Evolutionary conservation across 37 sponge, comb jelly and placozoan genomes (phyloP), one percentile per base, ranked within the genome.

Genomic region (Geodia barretti): DNA sequence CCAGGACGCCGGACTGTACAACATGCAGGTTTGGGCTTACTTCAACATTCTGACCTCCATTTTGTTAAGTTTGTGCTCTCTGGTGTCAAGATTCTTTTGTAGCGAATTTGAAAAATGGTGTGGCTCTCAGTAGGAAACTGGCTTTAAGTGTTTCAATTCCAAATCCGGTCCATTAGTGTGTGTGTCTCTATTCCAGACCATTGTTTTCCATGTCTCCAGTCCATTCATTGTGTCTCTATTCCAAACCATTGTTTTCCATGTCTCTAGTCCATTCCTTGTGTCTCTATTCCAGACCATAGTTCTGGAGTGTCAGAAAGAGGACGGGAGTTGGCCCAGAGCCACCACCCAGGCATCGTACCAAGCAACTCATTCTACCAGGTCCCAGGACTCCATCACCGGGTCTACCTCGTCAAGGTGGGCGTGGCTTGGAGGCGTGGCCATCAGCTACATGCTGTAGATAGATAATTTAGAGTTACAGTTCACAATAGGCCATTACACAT

Each of bases 1-100:
- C 30, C 84, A 87, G 35, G 95, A 94, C 75, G 87, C 79, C 26
- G 91, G 92, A 3, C 79, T 94, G 60, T 90, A 91, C 69, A 82
- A 79, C 35, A 85, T 84, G 23, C 95, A 94, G 88, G 85, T 94
- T 41, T n/a, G 79, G 24, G 60, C n/a, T n/a, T n/a, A n/a, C n/a
- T 19, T 9, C 8, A 26, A n/a, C n/a, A n/a, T n/a, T n/a, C n/a
- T n/a, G n/a, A n/a, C n/a, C n/a, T n/a, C n/a, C n/a, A n/a, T n/a
- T n/a, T n/a, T n/a, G n/a, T n/a, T n/a, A n/a, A n/a, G n/a, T n/a
- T n/a, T n/a, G n/a, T n/a, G n/a, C n/a, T n/a, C n/a, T n/a, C n/a
- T n/a, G n/a, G n/a, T n/a, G n/a, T n/a, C n/a, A n/a, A n/a, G n/a
- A n/a, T n/a, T n/a, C n/a, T n/a, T n/a, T n/a, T n/a, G n/a, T n/a